Evolutionary conservation across 2,888 invertebrate genomes (phyloP).

Genomic region (Lampropteryx suffumata): DNA sequence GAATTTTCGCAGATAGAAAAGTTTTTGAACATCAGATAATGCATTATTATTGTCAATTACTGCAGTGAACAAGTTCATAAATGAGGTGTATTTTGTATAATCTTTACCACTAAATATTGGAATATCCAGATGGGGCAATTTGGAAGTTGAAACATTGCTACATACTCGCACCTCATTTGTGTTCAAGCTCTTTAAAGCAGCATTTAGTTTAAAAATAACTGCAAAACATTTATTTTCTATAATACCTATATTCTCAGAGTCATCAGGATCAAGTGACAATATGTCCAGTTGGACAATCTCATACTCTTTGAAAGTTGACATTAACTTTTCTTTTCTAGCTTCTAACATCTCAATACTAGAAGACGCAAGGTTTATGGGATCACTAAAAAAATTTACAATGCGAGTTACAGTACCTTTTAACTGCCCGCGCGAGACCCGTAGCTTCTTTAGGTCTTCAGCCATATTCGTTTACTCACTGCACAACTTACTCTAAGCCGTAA

Average conservation of each 20-base stretch:
- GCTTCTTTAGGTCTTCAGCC: too few relatives aligned
- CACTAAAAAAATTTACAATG: slow-evolving; percentile 17
- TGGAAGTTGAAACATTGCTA: not conserved
- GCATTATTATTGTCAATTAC: not conserved
- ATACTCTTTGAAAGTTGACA: slow-evolving; percentile 8
- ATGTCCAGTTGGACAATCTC: slow-evolving; percentile 20
- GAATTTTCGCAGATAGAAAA: slow-evolving; percentile 1
- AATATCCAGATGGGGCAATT: not conserved
- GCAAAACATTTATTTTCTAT: too few relatives aligned
- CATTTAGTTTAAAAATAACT: too few relatives aligned
- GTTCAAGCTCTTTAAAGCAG: too few relatives aligned
- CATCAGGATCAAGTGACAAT: slow-evolving; percentile 1
- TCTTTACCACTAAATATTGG: not conserved
- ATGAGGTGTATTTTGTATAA: not conserved
- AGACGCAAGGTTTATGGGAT: slow-evolving; percentile 12
- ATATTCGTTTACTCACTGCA: too few relatives aligned
- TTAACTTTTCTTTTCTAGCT: slow-evolving; percentile 18
- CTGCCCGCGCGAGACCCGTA: too few relatives aligned
- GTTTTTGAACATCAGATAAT: slow-evolving; percentile 1
- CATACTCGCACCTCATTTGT: too few relatives aligned
- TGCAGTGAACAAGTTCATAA: not conserved
- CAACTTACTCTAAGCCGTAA: too few relatives aligned
- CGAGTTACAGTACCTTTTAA: slow-evolving; percentile 9
- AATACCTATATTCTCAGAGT: too few relatives aligned
- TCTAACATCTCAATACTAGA: slow-evolving; percentile 15